A percentile compares a stretch with the other conserved stretches of the same genome.
These are phyloP conservation scores for Acronicta psi DNA, from an alignment of 2,888 invertebrate species.

Conservation along the genomic window DNA sequence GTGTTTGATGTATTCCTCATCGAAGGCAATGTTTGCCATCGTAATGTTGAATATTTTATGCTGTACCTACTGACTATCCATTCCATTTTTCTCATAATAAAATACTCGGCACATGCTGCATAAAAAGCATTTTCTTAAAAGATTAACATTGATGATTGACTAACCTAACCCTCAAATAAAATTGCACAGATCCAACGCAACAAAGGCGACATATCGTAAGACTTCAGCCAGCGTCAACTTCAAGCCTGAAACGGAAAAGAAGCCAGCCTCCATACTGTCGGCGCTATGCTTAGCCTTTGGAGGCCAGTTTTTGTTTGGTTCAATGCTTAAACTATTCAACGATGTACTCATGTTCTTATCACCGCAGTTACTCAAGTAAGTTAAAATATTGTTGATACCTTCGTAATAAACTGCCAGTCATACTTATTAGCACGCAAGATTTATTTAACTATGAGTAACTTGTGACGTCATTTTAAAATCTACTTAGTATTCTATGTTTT, in stretches of 20 bases:
- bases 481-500: neutral
- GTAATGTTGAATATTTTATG: neutral
- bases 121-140: neutral
- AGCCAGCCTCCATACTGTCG: constrained; percentile 94
- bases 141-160: neutral
- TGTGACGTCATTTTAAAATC: neutral
- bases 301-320: constrained; percentile 95
- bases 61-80: too few relatives aligned
- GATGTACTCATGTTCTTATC: constrained; percentile 96
- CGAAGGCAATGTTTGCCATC: neutral
- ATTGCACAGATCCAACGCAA: constrained; percentile 69
- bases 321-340: constrained; percentile 94
- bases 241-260: constrained; percentile 90
- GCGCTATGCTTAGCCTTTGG: constrained; percentile 96
- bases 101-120: too few relatives aligned
- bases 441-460: neutral
- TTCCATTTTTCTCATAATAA: too few relatives aligned
- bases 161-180: neutral
- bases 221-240: constrained; percentile 93
- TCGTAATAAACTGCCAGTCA: constrained; percentile 23
- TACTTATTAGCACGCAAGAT: constrained; percentile 1
- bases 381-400: constrained; percentile 17
- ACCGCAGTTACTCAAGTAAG: constrained; percentile 96
- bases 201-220: constrained; percentile 91
- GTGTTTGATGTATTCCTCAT: constrained; percentile 2